Percentiles rank a stretch among this genome's conserved stretches.
phyloP scores from a whole-genome alignment of 2,797 vertebrate species.

The Peromyscus nudipes region DNA sequence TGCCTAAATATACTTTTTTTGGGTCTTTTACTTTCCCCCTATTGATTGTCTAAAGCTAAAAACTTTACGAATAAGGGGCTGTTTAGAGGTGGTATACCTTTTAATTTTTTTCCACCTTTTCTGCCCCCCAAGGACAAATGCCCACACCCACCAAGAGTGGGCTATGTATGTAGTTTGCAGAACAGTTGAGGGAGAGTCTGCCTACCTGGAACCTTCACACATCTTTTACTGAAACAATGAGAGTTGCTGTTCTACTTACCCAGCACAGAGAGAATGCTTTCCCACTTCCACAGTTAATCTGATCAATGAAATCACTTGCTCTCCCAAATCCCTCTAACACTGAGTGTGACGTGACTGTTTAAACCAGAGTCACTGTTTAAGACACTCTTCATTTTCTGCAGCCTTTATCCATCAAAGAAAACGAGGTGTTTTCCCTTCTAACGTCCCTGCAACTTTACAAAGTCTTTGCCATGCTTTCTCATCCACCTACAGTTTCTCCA shows the following conservation, averaged over 20 bases:
- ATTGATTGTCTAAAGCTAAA: constrained; percentile 64
- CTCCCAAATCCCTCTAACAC: constrained; percentile 30
- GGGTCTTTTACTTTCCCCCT: not conserved
- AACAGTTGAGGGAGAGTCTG: not conserved
- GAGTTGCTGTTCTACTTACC: constrained; percentile 43
- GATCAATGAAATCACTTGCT: constrained; percentile 31
- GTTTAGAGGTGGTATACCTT: not conserved
- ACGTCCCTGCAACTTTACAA: not conserved
- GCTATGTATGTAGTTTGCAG: not conserved
- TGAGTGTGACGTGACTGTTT: constrained; percentile 34
- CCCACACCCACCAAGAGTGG: not conserved
- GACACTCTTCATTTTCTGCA: constrained; percentile 6
- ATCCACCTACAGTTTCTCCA: not conserved
- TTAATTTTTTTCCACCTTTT: not conserved
- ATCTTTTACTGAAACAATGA: constrained; percentile 58
- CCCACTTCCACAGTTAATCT: constrained; percentile 34
- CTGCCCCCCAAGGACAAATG: rapidly evolving
- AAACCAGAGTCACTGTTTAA: constrained; percentile 45
- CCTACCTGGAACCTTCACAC: not conserved
- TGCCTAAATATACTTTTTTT: not conserved
- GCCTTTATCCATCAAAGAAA: not conserved
- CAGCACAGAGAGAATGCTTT: constrained; percentile 40
- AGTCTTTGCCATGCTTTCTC: constrained; percentile 8
- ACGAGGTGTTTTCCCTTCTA: not conserved
- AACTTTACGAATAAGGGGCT: not conserved